Evolutionary conservation across 2,113 vertebrate species (phyloP).

Genomic region (Rhadina sibilatrix): DNA sequence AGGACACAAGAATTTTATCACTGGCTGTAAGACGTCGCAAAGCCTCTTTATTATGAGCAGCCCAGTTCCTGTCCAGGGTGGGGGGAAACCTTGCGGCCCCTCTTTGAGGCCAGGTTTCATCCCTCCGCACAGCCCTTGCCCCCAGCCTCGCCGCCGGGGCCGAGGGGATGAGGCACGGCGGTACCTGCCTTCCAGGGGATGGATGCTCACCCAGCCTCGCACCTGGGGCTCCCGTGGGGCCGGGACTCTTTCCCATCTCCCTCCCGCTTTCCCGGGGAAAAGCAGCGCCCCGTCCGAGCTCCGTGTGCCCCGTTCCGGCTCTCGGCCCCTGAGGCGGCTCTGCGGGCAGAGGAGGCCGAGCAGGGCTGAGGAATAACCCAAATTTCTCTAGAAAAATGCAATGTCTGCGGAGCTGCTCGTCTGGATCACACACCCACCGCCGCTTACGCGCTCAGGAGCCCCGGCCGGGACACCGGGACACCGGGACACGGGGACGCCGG

Average conservation of each 20-base stretch:
- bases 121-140: rapidly evolving
- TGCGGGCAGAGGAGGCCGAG: not conserved
- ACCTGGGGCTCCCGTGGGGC: not conserved
- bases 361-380: not conserved
- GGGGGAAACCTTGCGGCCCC: not conserved
- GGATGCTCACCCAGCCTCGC: rapidly evolving
- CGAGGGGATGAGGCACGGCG: rapidly evolving
- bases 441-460: rapidly evolving
- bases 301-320: rapidly evolving
- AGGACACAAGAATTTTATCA: not conserved
- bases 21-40: not conserved
- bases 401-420: not conserved
- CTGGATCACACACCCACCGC: not conserved
- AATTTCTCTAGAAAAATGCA: not conserved
- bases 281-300: rapidly evolving
- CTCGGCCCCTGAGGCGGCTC: rapidly evolving
- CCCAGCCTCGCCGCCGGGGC: not conserved
- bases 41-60: not conserved
- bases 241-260: rapidly evolving
- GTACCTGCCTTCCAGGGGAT: not conserved
- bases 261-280: rapidly evolving
- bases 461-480: not conserved
- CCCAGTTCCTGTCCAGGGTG: not conserved
- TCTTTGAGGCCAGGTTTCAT: not conserved
- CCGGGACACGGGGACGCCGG: not conserved